These are phyloP conservation scores for Baryphthengus martii DNA, from an alignment of 2,113 vertebrate genomes.

Conservation along the genomic window DNA sequence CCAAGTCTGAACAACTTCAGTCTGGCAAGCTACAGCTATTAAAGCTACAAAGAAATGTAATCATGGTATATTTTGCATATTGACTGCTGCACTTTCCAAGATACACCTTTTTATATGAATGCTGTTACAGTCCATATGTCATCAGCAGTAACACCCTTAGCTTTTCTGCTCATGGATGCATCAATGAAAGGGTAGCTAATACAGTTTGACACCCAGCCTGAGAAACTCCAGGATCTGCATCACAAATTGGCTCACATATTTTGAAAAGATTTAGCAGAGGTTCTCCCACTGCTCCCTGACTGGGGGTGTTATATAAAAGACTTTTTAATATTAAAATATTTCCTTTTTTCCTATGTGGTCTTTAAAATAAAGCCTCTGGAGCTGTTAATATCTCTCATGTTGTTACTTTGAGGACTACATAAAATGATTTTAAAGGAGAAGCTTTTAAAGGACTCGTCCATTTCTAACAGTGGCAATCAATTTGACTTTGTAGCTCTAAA, in stretches of 20 bases:
- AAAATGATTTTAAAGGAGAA: constrained; percentile 38
- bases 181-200: background rate
- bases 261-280: constrained; percentile 2
- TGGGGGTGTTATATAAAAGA: constrained; percentile 8
- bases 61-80: background rate
- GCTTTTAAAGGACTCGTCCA: constrained; percentile 7
- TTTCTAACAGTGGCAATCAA: constrained; percentile 2
- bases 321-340: constrained; percentile 61
- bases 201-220: background rate
- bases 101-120: background rate
- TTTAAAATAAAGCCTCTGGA: constrained; percentile 53
- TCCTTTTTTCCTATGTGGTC: constrained; percentile 41
- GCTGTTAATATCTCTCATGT: constrained; percentile 52
- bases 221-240: background rate
- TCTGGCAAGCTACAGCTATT: background rate
- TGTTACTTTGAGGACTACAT: constrained; percentile 50
- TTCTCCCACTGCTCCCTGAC: background rate
- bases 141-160: background rate
- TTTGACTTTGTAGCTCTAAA: constrained; percentile 26
- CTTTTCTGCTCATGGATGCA: background rate
- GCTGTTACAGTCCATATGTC: background rate
- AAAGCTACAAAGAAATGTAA: background rate
- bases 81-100: constrained; percentile 10
- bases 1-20: constrained; percentile 3
- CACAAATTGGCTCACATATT: background rate